These are phyloP conservation scores for Adelosebastes latens DNA, from an alignment of 2,797 vertebrate species.

Conservation along the genomic window DNA sequence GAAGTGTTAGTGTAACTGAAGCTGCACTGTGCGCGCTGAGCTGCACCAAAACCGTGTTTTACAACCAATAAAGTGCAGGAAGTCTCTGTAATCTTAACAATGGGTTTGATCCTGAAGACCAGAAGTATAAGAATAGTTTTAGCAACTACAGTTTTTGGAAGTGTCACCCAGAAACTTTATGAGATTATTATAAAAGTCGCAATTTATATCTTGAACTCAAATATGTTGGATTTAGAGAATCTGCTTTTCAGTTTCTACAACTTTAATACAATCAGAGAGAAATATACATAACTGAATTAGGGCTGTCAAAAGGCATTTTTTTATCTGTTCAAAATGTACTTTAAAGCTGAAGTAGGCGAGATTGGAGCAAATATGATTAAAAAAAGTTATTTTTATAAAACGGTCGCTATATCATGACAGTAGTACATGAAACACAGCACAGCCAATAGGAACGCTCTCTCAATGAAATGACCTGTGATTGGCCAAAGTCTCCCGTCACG, in stretches of 20 bases:
- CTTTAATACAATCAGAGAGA: neutral
- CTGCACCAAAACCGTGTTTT: neutral
- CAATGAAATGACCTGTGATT: no score
- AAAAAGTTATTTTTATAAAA: no score
- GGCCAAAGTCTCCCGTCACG: no score
- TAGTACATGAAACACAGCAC: no score
- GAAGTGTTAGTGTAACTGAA: conserved; percentile 13
- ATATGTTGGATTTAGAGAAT: neutral
- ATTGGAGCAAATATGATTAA: no score
- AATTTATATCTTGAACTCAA: neutral
- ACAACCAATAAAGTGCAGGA: neutral
- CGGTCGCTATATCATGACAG: no score
- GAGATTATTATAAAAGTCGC: neutral
- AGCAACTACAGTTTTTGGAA: neutral
- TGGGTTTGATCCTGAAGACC: neutral
- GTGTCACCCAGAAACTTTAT: neutral
- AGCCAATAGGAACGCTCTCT: no score
- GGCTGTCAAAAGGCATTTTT: neutral
- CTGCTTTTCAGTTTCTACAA: neutral
- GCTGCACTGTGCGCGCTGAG: neutral
- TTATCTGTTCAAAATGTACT: no score
- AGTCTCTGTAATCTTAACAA: neutral
- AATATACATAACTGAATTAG: neutral
- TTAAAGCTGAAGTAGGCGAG: no score
- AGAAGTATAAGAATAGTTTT: neutral